Base-by-base conservation (phyloP, 2,113 vertebrate genomes). In the Takifugu flavidus region DNA sequence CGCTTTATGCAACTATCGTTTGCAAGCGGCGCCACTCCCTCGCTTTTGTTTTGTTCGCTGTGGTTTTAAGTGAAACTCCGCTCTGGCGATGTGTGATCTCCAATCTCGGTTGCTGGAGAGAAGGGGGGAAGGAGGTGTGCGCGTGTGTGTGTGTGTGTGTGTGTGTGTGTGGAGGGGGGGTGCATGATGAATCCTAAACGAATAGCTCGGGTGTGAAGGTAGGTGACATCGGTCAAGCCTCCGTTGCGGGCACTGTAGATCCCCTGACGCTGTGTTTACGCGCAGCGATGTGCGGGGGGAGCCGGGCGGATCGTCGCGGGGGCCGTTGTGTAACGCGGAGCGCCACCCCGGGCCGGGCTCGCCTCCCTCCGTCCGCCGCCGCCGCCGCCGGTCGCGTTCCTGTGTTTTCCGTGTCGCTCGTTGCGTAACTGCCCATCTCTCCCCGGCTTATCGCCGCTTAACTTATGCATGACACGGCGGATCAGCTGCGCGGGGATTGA, bases 321-420 rank as follows among this genome's bases (percentile, higher is more conserved):
- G 4, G 13, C 56, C 42, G 15, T 47, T 47, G 62, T 60, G 51
- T 31, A 27, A 53, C 51, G 13, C 5, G 29, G 2, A 66, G 49
- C 51, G 60, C 39, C 59, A 1, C 13, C 57, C 62, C 25, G 59
- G 60, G 72, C 59, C 61, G 53, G 20, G 20, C 20, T 20, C 20
- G 20, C 20, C 20, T 20, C 20, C 65, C 54, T 79, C 63, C 50
- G 28, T 67, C 58, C 61, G 67, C 72, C 31, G 46, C 61, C 78
- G 47, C 70, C 74, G 80, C 72, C 80, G 78, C 77, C 79, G 82
- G 78, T 75, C 80, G 88, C 86, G 89, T 90, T 89, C 85, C 86
- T 86, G 66, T n/a, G 66, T 84, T 82, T 73, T 77, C 66, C 58
- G 83, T 89, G 85, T 88, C 82, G 86, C 79, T 81, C 15, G 79